Percentiles rank a stretch among this genome's conserved stretches.
These are phyloP conservation scores for Scylla paramamosain DNA, from an alignment of 1,140 invertebrate genomes.

Conservation along the genomic window DNA sequence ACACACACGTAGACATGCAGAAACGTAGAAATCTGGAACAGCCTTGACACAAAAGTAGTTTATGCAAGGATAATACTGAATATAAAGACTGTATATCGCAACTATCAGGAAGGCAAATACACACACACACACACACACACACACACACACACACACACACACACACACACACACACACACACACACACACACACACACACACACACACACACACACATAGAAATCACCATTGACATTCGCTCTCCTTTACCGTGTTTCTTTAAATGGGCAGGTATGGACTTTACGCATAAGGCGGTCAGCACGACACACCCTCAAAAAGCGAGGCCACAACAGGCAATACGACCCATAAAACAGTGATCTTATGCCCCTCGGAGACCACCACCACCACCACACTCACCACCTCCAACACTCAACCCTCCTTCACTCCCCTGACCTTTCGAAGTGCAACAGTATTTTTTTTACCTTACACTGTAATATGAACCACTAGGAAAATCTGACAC, in stretches of 20 bases:
- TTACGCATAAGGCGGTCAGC: not conserved
- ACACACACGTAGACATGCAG: too few species aligned
- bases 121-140: conserved; percentile 20
- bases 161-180: conserved; percentile 8
- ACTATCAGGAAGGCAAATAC: not conserved
- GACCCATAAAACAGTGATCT: not conserved
- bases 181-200: conserved; percentile 18
- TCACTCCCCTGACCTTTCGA: too few species aligned
- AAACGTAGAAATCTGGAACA: too few species aligned
- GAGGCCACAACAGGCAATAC: not conserved
- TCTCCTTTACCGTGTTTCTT: not conserved
- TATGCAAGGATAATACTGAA: too few species aligned
- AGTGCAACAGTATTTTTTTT: too few species aligned
- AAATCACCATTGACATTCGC: not conserved
- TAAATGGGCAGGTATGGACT: not conserved
- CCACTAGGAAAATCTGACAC: too few species aligned
- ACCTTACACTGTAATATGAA: too few species aligned
- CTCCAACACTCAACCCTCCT: too few species aligned
- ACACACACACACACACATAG: not conserved
- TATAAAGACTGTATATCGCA: too few species aligned
- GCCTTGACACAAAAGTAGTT: too few species aligned
- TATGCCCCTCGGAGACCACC: not conserved
- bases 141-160: conserved; percentile 20
- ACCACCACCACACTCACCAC: too few species aligned
- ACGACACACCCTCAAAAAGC: not conserved